Evolutionary conservation across 2,113 vertebrate species (phyloP).

Genomic region (Equus quagga): DNA sequence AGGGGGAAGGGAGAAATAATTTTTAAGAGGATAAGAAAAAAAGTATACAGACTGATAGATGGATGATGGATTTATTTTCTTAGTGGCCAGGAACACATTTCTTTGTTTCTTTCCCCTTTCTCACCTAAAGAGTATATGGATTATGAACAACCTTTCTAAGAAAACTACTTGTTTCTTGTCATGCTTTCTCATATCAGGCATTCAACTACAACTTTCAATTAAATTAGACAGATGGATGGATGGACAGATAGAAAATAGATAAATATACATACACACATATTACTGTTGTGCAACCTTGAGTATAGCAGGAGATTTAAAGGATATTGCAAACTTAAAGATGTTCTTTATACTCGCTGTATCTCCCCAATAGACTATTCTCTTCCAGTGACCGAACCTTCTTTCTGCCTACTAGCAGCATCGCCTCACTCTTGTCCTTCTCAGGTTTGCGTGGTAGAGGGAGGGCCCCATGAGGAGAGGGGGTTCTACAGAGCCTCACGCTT

Average conservation of each 20-base stretch:
- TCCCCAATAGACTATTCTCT: not conserved
- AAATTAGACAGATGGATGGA: not conserved
- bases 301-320: not conserved
- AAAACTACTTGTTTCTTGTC: not conserved
- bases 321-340: not conserved
- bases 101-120: not conserved
- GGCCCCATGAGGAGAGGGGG: not conserved
- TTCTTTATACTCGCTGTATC: not conserved
- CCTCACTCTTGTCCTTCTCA: not conserved
- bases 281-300: not conserved
- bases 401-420: not conserved
- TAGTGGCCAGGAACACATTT: not conserved
- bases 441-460: not conserved
- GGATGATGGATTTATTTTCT: not conserved
- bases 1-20: not conserved
- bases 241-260: no score
- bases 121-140: not conserved
- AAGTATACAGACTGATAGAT: not conserved
- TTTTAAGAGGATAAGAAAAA: not conserved
- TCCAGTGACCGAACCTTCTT: not conserved
- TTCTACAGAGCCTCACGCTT: not conserved
- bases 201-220: constrained; percentile 17
- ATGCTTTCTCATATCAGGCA: not conserved
- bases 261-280: not conserved
- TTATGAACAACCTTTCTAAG: not conserved